Base-by-base conservation (phyloP, 2,113 vertebrate species). In the Numenius arquata region DNA sequence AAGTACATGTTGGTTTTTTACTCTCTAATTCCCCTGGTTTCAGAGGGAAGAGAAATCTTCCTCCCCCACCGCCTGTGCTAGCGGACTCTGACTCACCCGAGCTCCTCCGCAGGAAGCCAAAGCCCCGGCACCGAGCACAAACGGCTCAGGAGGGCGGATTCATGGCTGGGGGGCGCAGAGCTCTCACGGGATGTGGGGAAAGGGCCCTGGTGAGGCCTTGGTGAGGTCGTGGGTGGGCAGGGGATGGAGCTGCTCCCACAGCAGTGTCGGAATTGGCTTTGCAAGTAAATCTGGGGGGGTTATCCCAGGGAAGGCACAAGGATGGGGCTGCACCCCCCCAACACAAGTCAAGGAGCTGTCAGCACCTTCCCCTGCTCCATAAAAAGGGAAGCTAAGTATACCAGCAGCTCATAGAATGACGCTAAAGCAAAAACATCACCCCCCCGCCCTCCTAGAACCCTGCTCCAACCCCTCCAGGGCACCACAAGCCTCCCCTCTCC, bases 351-450 rank as follows among this genome's bases (percentile, higher is more conserved):
- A 52, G 27, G 48, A 58, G 36, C 26, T 19, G 18, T 36, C 38
- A 74, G 40, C 61, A 17, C 50, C 29, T 22, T 27, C 9, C 16
- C 26, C 30, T 4, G n/a, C 6, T 8, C 41, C 23, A 4, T 2
- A 12, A 3, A 27, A 48, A 16, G 22, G 13, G 34, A 25, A 27
- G 13, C 18, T 2, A 34, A 29, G 38, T 1, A 0, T 1, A 3
- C 6, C 34, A 14, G 11, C 36, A 50, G 41, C 32, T 17, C 14
- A 1, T 0, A 9, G 47, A 18, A 38, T 1, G 6, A 34, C 4
- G 6, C 2, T 4, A 45, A n/a, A 2, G 1, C 11, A 38, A 12
- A 11, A 15, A 21, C 1, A 1, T 26, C 38, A 8, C 11, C 38
- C 27, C 10, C 43, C 2, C 1, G 0, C 41, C 9, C n/a, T 32